Evolutionary conservation across 2,888 invertebrate species (phyloP), one percentile per base, ranked within the genome.

Genomic region (Ariolimax columbianus): DNA sequence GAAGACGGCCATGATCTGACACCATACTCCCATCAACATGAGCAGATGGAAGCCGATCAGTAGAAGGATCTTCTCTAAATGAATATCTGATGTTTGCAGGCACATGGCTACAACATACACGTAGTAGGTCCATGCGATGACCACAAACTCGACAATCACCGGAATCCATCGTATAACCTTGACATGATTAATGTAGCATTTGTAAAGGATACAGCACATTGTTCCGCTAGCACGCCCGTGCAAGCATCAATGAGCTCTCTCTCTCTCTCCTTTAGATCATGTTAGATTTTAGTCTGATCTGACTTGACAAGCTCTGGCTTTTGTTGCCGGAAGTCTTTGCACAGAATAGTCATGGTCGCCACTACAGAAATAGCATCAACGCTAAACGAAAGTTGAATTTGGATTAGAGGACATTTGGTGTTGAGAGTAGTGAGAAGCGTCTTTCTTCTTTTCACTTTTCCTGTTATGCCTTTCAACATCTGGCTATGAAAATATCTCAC

Each of bases 51-150:
- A 83, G 47, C 77, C 1, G 26, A 68, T 17, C 19, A 83, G 66
- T 23, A 77, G n/a, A 19, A 77, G 26, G 26, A n/a, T 23, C 6
- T 43, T 68, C 51, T 77, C 83, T 26, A 30, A 26, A 0, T 33
- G 68, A 19, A 26, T 30, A 9, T 77, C 30, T 17, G 47, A 63
- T 9, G 51, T 77, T 11, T n/a, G 3, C 26, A 26, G 6, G n/a
- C 83, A 83, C 33, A 83, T 17, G 9, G 26, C 30, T 17, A 77
- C 23, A 0, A 83, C 83, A 36, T 83, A 83, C 1, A 77, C 83
- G 66, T 77, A 83, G 33, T 83, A 83, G 0, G 66, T 68, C 66
- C 66, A 83, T 0, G 17, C 17, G 11, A 73, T 73, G 2, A 83
- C 0, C 68, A 77, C 0, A 30, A 47, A n/a, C 17, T 73, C 73